Percentiles rank a stretch among this genome's conserved stretches.
These are phyloP conservation scores for Melipona bicolor DNA, from an alignment of 2,888 invertebrate genomes.

Conservation along the genomic window DNA sequence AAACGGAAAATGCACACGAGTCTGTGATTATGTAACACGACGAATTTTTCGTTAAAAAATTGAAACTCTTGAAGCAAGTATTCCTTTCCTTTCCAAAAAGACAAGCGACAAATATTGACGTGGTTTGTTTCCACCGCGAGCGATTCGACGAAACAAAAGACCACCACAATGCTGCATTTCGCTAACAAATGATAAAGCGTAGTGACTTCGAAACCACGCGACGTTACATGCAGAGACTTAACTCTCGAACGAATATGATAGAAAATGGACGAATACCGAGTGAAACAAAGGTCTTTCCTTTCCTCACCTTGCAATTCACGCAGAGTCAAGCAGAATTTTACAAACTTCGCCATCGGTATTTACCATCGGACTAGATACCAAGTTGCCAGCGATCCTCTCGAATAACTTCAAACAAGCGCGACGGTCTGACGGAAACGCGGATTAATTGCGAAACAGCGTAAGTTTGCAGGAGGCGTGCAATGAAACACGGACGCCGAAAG, in stretches of 20 bases:
- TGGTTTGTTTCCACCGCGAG: background rate
- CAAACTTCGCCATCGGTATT: constrained; percentile 14
- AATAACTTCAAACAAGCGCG: constrained; percentile 30
- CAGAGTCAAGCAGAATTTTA: constrained; percentile 8
- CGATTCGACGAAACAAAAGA: background rate
- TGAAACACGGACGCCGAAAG: constrained; percentile 28
- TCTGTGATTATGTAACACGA: background rate
- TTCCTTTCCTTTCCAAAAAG: background rate
- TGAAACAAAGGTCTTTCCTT: background rate
- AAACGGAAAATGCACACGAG: no score
- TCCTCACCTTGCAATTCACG: no score
- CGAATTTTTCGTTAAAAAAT: background rate
- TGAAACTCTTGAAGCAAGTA: background rate
- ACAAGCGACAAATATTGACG: background rate
- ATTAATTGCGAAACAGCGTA: constrained; percentile 76
- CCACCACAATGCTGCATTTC: background rate
- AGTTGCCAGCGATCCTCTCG: constrained; percentile 12
- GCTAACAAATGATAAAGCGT: background rate
- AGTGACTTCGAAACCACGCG: no score
- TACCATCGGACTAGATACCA: constrained; percentile 2
- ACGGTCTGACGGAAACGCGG: constrained; percentile 54
- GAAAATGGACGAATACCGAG: background rate
- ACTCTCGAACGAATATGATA: background rate
- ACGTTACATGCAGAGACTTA: background rate
- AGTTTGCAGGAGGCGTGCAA: constrained; percentile 54